Evolutionary conservation across 2,888 invertebrate species (phyloP).

Genomic region (Dichetophora obliterata): DNA sequence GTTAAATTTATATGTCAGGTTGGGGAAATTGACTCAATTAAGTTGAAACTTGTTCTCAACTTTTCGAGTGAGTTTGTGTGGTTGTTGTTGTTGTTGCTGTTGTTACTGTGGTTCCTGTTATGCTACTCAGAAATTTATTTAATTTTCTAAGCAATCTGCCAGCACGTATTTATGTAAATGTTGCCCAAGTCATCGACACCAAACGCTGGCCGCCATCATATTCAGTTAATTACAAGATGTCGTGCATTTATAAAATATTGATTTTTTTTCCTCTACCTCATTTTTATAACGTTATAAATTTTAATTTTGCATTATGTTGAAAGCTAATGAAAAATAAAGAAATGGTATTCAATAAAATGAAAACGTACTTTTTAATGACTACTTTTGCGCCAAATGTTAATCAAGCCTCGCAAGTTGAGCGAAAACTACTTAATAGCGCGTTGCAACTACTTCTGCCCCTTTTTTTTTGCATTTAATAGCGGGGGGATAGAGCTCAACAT

Average conservation of each 20-base stretch:
- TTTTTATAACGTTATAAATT: slow-evolving; percentile 34
- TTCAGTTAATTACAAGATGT: slow-evolving; percentile 38
- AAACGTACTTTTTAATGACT: slow-evolving; percentile 28
- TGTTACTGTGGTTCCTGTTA: slow-evolving; percentile 5
- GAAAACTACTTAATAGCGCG: not conserved
- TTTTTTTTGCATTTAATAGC: slow-evolving; percentile 24
- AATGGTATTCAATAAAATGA: not conserved
- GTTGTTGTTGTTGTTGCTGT: not conserved
- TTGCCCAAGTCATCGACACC: not conserved
- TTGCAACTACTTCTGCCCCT: not conserved
- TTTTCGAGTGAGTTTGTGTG: not conserved
- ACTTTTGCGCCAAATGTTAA: not conserved
- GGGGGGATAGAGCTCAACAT: slow-evolving; percentile 9
- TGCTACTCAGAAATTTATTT: not conserved
- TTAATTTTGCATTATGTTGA: slow-evolving; percentile 32
- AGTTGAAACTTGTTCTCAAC: slow-evolving; percentile 3
- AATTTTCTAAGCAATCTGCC: slow-evolving; percentile 12
- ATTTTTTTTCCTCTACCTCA: slow-evolving; percentile 19
- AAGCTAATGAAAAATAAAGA: not conserved
- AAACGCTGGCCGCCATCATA: not conserved
- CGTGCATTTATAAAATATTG: slow-evolving; percentile 28
- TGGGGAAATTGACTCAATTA: not conserved
- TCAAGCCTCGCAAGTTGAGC: not conserved
- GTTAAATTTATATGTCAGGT: not conserved
- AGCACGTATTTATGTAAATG: not conserved